Base-by-base conservation (phyloP, 1,140 invertebrate genomes). In the Conopomorpha cramerella region DNA sequence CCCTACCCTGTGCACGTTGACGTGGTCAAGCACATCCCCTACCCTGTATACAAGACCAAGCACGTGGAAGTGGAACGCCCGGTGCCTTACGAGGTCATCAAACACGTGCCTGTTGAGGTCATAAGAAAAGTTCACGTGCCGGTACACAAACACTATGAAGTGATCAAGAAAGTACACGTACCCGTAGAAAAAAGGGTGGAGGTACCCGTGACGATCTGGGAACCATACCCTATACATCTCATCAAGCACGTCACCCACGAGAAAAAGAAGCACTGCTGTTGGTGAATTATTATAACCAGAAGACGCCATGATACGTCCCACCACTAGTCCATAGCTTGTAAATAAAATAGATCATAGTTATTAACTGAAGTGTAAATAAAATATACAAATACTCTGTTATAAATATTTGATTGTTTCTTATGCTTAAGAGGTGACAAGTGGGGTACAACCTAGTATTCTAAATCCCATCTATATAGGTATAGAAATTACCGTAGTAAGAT, bases 221-320 rank as follows among this genome's bases (percentile, higher is more conserved):
- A 77, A 47, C 68, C 68, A 2, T 66, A 72, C 51, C 68, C 65
- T 0, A 50, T 77, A 23, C 67, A 73, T 39, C 64, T 72, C 46
- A 71, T 71, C 47, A 74, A 74, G 32, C 70, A 76, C 49, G 62
- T 76, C 33, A 72, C 65, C 18, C 71, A 76, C 45, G 68, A 71
- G 55, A 55, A 72, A 39, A 76, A 72, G 50, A 70, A 76, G 49
- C 58, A 50, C 45, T 65, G 66, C 48, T 68, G 71, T 45, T 72
- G 67, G 64, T 74, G 42, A 71, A 44, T 15, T 31, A 31, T 25
- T 36, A 32, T 34, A 40, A 36, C 34, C 31, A 55, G 45, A n/a
- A n/a, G n/a, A n/a, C n/a, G n/a, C n/a, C n/a, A n/a, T n/a, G n/a
- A n/a, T n/a, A n/a, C n/a, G n/a, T n/a, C n/a, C n/a, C n/a, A n/a